A percentile compares a stretch with the other conserved stretches of the same genome.
These are phyloP conservation scores for Harpalus rufipes DNA, from an alignment of 2,888 invertebrate species.

Conservation along the genomic window DNA sequence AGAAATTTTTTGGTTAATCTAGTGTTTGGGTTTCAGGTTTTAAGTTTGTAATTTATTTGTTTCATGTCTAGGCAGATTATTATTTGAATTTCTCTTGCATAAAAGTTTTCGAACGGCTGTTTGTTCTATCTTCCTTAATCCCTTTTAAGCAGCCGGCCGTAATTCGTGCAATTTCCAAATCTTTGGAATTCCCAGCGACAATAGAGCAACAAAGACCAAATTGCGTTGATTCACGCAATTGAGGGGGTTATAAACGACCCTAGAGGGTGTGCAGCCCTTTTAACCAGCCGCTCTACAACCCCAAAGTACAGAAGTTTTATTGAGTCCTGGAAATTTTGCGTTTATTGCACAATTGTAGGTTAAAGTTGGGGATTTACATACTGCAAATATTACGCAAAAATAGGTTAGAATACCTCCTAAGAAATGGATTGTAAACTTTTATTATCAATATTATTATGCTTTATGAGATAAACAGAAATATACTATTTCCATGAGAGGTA, in stretches of 20 bases:
- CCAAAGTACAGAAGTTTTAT: background rate
- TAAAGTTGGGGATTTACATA: background rate
- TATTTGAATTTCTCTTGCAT: background rate
- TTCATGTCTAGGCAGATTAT: too few relatives aligned
- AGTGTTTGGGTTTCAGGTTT: too few relatives aligned
- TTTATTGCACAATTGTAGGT: background rate
- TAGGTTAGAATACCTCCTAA: too few relatives aligned
- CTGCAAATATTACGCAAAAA: background rate
- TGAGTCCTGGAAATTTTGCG: background rate
- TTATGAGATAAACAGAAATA: too few relatives aligned
- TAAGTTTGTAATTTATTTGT: too few relatives aligned
- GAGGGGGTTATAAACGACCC: conserved; percentile 22
- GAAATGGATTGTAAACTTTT: too few relatives aligned
- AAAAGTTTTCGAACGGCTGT: conserved; percentile 5
- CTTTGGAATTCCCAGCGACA: background rate
- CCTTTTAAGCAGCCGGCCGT: conserved; percentile 5
- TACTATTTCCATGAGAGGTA: too few relatives aligned
- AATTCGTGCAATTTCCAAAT: conserved; percentile 25
- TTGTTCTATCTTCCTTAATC: conserved; percentile 11
- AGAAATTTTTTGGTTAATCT: too few relatives aligned
- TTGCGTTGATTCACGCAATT: conserved; percentile 31
- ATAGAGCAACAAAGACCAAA: conserved; percentile 27
- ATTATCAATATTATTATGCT: too few relatives aligned
- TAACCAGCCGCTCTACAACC: conserved; percentile 11
- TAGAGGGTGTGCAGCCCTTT: conserved; percentile 40